A percentile compares a stretch with the other conserved stretches of the same genome.
Conservation (phyloP, 2,113 vertebrate genomes). For the Nycticorax nycticorax region DNA sequence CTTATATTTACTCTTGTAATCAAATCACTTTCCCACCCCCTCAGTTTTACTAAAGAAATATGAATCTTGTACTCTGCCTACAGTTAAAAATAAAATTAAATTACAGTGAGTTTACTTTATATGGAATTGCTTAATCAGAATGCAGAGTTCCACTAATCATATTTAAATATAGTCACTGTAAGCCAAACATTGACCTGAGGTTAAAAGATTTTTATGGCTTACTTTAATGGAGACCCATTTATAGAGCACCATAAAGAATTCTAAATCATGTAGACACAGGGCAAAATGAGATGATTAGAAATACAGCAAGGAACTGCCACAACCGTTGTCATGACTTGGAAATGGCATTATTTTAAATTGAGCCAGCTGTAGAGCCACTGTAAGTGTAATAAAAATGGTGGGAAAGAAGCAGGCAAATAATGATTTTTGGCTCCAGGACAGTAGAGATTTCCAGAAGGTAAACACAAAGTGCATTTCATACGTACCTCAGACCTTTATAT, state of each 20-base stretch:
- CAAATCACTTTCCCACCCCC: neutral
- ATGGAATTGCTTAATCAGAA: conserved; percentile 31
- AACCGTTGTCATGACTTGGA: neutral
- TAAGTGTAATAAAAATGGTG: neutral
- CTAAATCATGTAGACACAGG: conserved; percentile 6
- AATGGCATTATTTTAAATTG: conserved; percentile 3
- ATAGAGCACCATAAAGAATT: conserved; percentile 28
- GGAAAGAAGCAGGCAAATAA: neutral
- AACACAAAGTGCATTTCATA: neutral
- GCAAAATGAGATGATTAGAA: conserved; percentile 41
- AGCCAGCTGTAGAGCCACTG: neutral
- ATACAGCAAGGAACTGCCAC: neutral
- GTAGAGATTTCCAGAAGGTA: neutral
- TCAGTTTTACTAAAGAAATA: neutral
- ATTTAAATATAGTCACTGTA: conserved; percentile 36
- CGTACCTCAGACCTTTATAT: neutral
- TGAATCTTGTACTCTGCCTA: conserved; percentile 1
- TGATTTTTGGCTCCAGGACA: neutral
- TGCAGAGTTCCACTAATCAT: conserved; percentile 14
- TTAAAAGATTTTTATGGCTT: conserved; percentile 40
- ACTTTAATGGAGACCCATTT: conserved; percentile 3
- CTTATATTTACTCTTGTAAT: conserved; percentile 31
- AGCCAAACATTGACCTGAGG: conserved; percentile 37
- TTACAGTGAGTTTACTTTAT: conserved; percentile 12
- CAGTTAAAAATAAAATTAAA: conserved; percentile 21